phyloP scores from a whole-genome alignment of 37 sponge, comb jelly and placozoan species.

The Sycon ciliatum region DNA sequence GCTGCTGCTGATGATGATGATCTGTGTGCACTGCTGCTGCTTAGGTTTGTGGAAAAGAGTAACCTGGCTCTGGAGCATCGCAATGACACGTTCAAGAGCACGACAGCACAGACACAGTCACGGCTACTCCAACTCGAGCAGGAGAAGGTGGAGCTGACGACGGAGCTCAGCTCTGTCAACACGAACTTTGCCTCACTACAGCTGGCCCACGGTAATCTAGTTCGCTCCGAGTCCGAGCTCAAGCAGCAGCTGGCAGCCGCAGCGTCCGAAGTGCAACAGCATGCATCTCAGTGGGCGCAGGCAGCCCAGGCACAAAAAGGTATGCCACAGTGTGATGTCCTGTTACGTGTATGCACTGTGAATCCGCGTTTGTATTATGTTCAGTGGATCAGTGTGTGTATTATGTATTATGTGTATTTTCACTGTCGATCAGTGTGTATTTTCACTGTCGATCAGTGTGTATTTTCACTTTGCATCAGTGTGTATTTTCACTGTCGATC shows the following conservation, averaged over 20 bases:
- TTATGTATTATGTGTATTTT: too few relatives aligned
- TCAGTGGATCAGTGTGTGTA: too few relatives aligned
- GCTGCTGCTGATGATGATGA: background rate
- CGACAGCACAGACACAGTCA: conserved; percentile 70
- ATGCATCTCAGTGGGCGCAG: conserved; percentile 48
- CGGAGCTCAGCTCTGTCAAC: conserved; percentile 45
- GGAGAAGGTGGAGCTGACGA: conserved; percentile 66
- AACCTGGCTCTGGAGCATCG: conserved; percentile 81
- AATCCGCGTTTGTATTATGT: too few relatives aligned
- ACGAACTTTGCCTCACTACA: conserved; percentile 58
- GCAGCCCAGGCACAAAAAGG: conserved; percentile 52
- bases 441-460: too few relatives aligned
- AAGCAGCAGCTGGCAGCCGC: conserved; percentile 71
- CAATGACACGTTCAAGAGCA: conserved; percentile 81
- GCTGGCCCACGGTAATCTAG: conserved; percentile 36
- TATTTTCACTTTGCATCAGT: too few relatives aligned
- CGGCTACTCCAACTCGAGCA: conserved; percentile 72
- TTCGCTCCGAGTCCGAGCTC: conserved; percentile 52
- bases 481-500: too few relatives aligned
- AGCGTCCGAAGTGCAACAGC: conserved; percentile 52
- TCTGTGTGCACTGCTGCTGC: background rate
- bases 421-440: too few relatives aligned
- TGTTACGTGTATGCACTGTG: too few relatives aligned
- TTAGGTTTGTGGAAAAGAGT: conserved; percentile 89
- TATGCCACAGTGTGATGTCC: background rate